Evolutionary conservation across 2,888 invertebrate genomes (phyloP).

Genomic region (Panorpa germanica): DNA sequence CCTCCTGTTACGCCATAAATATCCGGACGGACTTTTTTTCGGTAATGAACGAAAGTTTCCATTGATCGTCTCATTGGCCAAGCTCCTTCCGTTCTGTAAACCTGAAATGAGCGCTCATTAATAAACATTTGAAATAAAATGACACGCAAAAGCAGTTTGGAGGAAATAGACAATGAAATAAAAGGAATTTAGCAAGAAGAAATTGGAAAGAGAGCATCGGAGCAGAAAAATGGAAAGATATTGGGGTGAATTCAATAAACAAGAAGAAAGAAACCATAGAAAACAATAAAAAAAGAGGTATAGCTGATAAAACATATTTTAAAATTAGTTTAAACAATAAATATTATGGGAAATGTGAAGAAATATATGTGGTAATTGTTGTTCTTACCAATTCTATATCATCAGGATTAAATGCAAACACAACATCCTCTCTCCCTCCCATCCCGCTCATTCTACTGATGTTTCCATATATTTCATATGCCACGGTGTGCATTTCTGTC

Average conservation of each 20-base stretch:
- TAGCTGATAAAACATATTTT: not conserved
- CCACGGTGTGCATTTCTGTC: conserved; percentile 12
- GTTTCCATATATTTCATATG: conserved; percentile 21
- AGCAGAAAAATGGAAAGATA: too few relatives aligned
- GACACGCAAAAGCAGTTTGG: too few relatives aligned
- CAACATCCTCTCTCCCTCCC: conserved; percentile 19
- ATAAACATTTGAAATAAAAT: too few relatives aligned
- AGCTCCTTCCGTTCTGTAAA: conserved; percentile 25
- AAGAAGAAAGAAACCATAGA: too few relatives aligned
- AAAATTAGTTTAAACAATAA: too few relatives aligned
- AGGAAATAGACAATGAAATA: too few relatives aligned
- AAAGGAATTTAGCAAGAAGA: too few relatives aligned
- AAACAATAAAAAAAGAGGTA: conserved; percentile 5
- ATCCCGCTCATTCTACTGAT: conserved; percentile 25
- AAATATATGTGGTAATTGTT: too few relatives aligned
- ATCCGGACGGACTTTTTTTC: conserved; percentile 20
- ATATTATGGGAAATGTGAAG: too few relatives aligned
- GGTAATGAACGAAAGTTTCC: conserved; percentile 22
- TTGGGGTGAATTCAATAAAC: too few relatives aligned
- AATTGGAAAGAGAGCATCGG: too few relatives aligned
- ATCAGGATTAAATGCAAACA: conserved; percentile 28
- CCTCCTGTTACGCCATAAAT: conserved; percentile 20
- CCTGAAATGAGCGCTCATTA: conserved; percentile 16
- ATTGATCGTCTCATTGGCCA: conserved; percentile 24
- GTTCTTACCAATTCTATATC: conserved; percentile 29